Base-by-base conservation (phyloP, 2,797 vertebrate genomes). In the Morus bassanus region DNA sequence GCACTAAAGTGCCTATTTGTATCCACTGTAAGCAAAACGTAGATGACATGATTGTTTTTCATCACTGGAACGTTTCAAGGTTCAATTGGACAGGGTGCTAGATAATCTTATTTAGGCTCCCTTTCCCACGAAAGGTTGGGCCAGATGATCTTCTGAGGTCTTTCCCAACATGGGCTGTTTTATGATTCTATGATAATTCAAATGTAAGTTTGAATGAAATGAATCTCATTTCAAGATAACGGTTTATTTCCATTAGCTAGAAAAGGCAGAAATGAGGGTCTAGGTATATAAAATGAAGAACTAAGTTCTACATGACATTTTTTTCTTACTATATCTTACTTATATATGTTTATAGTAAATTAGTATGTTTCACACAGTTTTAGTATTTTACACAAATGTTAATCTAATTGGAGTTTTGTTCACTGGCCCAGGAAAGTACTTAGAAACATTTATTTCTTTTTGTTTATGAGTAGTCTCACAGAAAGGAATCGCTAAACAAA, bases 1-100 rank as follows among this genome's bases (percentile, higher is more conserved):
- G 18, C 22, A 17, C 35, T 54, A 10, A 82, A 69, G 11, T 2
- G 3, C 8, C 14, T 64, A 4, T 33, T 77, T 68, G 10, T 46
- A 69, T 65, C 23, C 56, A 50, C 45, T 3, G 1, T 22, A 50
- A 78, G 17, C 9, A 69, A 56, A 51, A 24, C 1, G 0, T n/a
- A 65, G 48, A 5, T 45, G 27, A 56, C 11, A 3, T 21, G 41
- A 28, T 70, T 41, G 9, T 11, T 84, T 74, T 54, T 53, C 22
- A n/a, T 54, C 31, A 48, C 19, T 48, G 15, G 19, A 59, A 18
- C 18, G 48, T 88, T 69, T 79, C 61, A 43, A 53, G 43, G 31
- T 50, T 35, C 1, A 5, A 4, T 43, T 74, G 37, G 15, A 35
- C 25, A 43, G 30, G 7, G 2, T 75, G 48, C 25, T 63, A 28